A percentile compares a stretch with the other conserved stretches of the same genome.
Conservation (phyloP, 1,140 invertebrate species). For the Dinoponera quadriceps region DNA sequence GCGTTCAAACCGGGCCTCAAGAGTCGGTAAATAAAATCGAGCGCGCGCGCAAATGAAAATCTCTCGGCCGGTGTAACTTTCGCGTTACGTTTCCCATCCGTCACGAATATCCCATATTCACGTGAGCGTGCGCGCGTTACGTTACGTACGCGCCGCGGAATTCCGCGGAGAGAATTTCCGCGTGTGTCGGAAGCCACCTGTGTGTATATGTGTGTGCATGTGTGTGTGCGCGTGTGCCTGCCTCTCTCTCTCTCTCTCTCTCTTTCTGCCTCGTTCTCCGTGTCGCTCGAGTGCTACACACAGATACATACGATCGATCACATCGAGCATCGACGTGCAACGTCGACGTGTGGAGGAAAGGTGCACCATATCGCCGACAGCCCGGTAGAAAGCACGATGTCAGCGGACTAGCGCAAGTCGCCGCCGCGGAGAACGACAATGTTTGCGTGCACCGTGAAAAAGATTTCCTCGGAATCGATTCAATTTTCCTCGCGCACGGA, state of each 20-base stretch:
- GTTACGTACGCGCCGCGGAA: conserved; percentile 10
- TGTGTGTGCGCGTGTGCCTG: too few species aligned
- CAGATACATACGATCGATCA: conserved; percentile 23
- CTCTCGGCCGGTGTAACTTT: too few species aligned
- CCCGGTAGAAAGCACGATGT: conserved; percentile 49
- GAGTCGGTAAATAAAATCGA: too few species aligned
- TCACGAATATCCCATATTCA: too few species aligned
- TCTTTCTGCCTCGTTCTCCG: background rate
- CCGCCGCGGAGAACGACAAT: conserved; percentile 7
- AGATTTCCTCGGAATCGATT: too few species aligned
- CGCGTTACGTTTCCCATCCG: too few species aligned
- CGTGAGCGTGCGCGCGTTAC: background rate
- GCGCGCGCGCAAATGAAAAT: too few species aligned
- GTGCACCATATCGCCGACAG: conserved; percentile 20
- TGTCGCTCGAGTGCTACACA: too few species aligned
- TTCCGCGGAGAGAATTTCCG: conserved; percentile 49
- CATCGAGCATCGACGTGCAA: background rate
- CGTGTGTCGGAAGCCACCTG: background rate
- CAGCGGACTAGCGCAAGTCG: conserved; percentile 6
- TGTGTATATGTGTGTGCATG: too few species aligned
- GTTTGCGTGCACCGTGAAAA: conserved; percentile 28
- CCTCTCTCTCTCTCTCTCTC: background rate
- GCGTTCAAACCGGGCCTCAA: too few species aligned
- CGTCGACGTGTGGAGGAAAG: conserved; percentile 23
- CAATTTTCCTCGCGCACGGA: too few species aligned